Base-by-base conservation (phyloP, 2,113 vertebrate genomes). In the Neofelis nebulosa region DNA sequence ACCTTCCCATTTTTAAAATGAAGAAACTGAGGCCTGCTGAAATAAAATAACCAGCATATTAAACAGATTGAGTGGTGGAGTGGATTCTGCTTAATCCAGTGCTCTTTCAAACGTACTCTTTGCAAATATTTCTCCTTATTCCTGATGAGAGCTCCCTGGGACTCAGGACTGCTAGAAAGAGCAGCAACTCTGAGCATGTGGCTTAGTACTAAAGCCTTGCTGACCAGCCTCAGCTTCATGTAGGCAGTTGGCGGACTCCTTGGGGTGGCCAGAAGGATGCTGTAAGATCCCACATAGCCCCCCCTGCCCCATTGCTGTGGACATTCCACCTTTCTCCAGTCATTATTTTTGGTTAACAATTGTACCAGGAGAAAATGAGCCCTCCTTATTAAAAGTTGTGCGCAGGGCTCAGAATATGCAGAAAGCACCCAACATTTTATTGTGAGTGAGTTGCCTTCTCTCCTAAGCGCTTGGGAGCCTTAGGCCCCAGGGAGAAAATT, bases 51-150 rank as follows among this genome's bases (percentile, higher is more conserved):
- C 71, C 4, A 6, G 96, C 0, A 2, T 63, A 19, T 50, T 86
- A 68, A 94, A 45, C 14, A 78, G 25, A 94, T 57, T 50, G 90
- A 80, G 79, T 65, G 19, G 33, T 50, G 14, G 74, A 88, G 93
- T 89, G 63, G 89, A 73, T 80, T 96, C 76, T 94, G n/a, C 18
- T 63, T 74, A 96, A 82, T 89, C 80, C 76, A 57, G 41, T 36
- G 45, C 18, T 91, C 65, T 91, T 95, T 96, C 13, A 12, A 65
- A 85, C 2, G 86, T 0, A 21, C 25, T 84, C 76, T 97, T 97
- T 82, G 36, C 74, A 96, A 88, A 85, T 84, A 92, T 73, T 96
- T 68, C 87, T 91, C 61, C 74, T 97, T 4, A 4, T 15, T 93
- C 15, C 29, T 80, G 55, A 84, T 0, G 9, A 91, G 89, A 57